phyloP scores from a whole-genome alignment of 2,888 invertebrate species.

The Rhingia rostrata region DNA sequence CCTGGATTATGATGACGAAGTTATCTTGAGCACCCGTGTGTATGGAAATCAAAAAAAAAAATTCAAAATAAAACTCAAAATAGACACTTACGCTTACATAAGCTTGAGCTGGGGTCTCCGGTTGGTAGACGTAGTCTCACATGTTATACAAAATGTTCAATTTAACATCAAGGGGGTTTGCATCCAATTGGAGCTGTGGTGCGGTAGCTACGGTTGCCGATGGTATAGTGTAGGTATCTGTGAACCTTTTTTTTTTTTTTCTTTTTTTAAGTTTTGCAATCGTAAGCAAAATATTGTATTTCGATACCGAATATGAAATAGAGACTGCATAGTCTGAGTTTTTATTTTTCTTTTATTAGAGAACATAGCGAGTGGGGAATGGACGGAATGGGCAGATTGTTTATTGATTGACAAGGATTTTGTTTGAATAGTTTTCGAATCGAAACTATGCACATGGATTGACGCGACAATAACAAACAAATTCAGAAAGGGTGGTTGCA shows the following conservation, averaged over 20 bases:
- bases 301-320: slow-evolving; percentile 15
- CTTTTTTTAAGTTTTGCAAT: slow-evolving; percentile 28
- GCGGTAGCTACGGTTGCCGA: neutral
- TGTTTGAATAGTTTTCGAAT: neutral
- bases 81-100: slow-evolving; percentile 47
- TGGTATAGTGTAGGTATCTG: too few species aligned
- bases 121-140: slow-evolving; percentile 19
- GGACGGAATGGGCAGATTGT: neutral
- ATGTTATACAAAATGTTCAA: slow-evolving; percentile 27
- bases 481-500: too few species aligned
- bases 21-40: slow-evolving; percentile 35
- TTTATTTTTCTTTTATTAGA: neutral
- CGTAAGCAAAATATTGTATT: slow-evolving; percentile 31
- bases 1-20: slow-evolving; percentile 59
- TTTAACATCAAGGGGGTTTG: slow-evolving; percentile 10
- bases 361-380: neutral
- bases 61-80: slow-evolving; percentile 1
- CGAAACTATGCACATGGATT: too few species aligned
- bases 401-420: slow-evolving; percentile 30
- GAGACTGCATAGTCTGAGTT: neutral
- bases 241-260: neutral
- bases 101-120: slow-evolving; percentile 25
- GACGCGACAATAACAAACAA: too few species aligned
- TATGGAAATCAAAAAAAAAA: slow-evolving; percentile 18
- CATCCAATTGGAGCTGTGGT: neutral